These are phyloP conservation scores for Grantiella picta DNA, from an alignment of 2,113 vertebrate genomes.

Conservation along the genomic window DNA sequence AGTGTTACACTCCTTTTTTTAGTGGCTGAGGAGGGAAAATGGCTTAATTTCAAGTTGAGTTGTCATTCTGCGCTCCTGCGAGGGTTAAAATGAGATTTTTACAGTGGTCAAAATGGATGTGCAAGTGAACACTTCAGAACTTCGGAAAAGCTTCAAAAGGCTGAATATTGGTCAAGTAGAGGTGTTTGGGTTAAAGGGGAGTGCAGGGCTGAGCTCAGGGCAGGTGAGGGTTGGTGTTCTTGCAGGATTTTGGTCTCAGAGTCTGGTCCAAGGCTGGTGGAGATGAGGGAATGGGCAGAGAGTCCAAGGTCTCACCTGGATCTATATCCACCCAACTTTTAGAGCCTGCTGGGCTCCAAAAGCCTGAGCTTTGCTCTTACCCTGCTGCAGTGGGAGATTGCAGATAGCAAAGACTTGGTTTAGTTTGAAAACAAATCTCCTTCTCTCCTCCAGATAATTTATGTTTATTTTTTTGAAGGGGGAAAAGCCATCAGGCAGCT, in stretches of 20 bases:
- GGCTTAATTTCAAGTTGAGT: background rate
- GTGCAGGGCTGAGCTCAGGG: background rate
- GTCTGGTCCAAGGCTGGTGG: background rate
- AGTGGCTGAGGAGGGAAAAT: background rate
- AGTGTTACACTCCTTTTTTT: background rate
- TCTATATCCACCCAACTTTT: background rate
- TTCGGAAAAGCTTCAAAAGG: background rate
- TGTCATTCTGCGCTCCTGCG: fast-evolving
- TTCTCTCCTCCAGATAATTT: background rate
- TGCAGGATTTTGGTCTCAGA: background rate
- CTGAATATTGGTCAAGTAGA: fast-evolving
- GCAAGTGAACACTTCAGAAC: background rate
- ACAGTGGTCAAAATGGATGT: background rate
- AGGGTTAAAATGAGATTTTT: background rate
- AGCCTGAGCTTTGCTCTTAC: background rate
- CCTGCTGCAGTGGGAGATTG: background rate
- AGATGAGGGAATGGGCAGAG: background rate
- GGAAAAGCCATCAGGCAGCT: background rate
- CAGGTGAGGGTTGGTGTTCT: background rate
- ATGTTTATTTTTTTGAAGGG: constrained; percentile 5
- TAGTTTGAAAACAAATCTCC: background rate
- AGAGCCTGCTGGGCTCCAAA: background rate
- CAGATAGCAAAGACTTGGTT: background rate
- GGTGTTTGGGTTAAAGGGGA: background rate
- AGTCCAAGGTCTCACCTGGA: background rate